Base-by-base conservation (phyloP, 1,140 invertebrate genomes). In the Rhagoletis zephyria region DNA sequence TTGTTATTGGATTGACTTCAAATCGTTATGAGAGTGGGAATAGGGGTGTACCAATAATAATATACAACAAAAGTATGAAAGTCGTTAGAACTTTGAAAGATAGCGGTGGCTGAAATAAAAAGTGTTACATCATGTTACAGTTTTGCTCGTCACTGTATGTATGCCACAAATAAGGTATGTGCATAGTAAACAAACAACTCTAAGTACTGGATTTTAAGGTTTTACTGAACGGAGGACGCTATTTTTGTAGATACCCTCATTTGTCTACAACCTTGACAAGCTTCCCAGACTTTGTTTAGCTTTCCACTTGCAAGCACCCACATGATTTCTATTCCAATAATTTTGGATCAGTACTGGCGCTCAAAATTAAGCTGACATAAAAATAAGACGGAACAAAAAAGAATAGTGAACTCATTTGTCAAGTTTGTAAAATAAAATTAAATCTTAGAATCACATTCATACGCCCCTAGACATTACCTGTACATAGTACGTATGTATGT, bases 321-420 rank as follows among this genome's bases (percentile, higher is more conserved):
- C 67, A 74, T 42, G 67, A 40, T 74, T 74, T 74, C 67, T 42
- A 74, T 74, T 48, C 45, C 67, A 74, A 45, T 56, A 10, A 10
- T 56, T 56, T 7, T 74, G 67, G 67, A 48, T 48, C 42, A 48
- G 30, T 40, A 42, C 67, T 74, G 67, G 67, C 67, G 67, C 67
- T 74, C 40, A 42, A 48, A 48, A 45, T 74, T 45, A 74, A 74
- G 67, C 67, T 16, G 67, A 74, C 67, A 48, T 48, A 45, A 16
- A 74, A 74, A 48, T 74, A 74, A 74, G 45, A 74, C 3, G 42
- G 45, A 74, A 74, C 40, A 74, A n/a, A 74, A 74, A 40, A 2
- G n/a, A 74, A 74, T 74, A 74, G 40, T 74, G 12, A 74, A 74
- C 67, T 74, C 67, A 74, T 74, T 74, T 74, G 67, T 74, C 67